Base-by-base conservation (phyloP, 35 echinoderm and acorn worm genomes). In the Acanthaster planci region DNA sequence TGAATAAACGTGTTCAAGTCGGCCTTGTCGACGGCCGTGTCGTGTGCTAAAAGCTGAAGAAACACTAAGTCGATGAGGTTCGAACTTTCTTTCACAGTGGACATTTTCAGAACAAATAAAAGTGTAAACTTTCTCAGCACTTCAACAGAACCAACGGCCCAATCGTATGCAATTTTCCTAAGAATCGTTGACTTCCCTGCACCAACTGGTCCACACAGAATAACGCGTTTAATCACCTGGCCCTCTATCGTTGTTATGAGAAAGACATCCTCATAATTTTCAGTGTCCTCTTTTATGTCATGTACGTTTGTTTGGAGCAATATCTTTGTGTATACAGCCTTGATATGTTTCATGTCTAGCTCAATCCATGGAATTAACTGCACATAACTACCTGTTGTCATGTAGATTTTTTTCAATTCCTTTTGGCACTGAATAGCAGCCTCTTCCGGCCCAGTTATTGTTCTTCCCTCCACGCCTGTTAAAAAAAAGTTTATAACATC, bases 281-380 rank as follows among this genome's bases (percentile, higher is more conserved):
- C 30, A 26, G 9, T 26, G 30, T 12, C 15, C 30, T 29, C 34
- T 26, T 34, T 26, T 72, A 72, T 15, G 7, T 72, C 34, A 34
- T 72, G 26, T 14, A 0, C 26, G 30, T 2, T 10, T 29, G 3
- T 34, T 31, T 12, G 21, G 22, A 72, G 30, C 14, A 26, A 1
- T 14, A 72, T 14, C 64, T 72, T 29, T 0, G 64, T 72, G 23
- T 72, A 72, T 26, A 72, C 30, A 34, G 22, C 64, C 64, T 14
- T 72, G 14, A 72, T 72, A 34, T 72, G 64, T 6, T 31, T 72
- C 64, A 31, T 30, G 9, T 72, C 64, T 14, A 27, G 2, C 22
- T 72, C 64, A 72, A 72, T 26, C 64, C 64, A 72, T 21, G 64
- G 64, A 15, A 72, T 26, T 34, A 72, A 31, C 23, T 72, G 64